Evolutionary conservation across 1,140 invertebrate species (phyloP), one percentile per base, ranked within the genome.

Genomic region (Achatina immaculata): DNA sequence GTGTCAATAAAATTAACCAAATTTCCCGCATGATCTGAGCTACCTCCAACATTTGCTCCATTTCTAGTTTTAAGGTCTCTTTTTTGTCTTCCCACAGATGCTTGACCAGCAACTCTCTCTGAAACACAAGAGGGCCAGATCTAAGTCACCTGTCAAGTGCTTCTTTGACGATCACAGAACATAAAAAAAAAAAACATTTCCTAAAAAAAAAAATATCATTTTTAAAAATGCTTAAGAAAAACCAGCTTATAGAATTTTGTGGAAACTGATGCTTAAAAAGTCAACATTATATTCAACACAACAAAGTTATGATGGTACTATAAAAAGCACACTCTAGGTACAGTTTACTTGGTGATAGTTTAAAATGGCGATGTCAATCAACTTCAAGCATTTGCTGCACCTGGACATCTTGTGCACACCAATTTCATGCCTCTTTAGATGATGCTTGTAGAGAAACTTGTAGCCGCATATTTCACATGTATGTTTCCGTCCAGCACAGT

Each of bases 401-500:
- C 34, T 4, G 19, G n/a, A 43, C 55, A 77, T 38, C 43, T 78
- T 78, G 34, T 78, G 76, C 4, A 78, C 58, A 48, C 58, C 21
- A 11, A 68, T 28, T 68, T 68, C 58, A 68, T 78, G 76, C 9
- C 76, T 58, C 36, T 78, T 78, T 11, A 78, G 34, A 78, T 78
- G 76, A 68, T 78, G 76, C 31, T 78, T 78, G 43, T 78, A 68
- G 3, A 68, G 31, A 68, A 78, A 78, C 43, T 68, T 78, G 31
- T 4, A 78, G 28, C 65, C 76, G 43, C 76, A 78, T 28, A 55
- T 48, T 76, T 43, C 58, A 68, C 76, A 78, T 1, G 36, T n/a
- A 48, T 40, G 68, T 38, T 78, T 66, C n/a, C 76, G 58, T 31
- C 76, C 76, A 6, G n/a, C 42, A 36, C 62, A 66, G 45, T 78